A percentile compares a stretch with the other conserved stretches of the same genome.
phyloP scores from a whole-genome alignment of 2,888 invertebrate genomes.

The Platycheirus albimanus region DNA sequence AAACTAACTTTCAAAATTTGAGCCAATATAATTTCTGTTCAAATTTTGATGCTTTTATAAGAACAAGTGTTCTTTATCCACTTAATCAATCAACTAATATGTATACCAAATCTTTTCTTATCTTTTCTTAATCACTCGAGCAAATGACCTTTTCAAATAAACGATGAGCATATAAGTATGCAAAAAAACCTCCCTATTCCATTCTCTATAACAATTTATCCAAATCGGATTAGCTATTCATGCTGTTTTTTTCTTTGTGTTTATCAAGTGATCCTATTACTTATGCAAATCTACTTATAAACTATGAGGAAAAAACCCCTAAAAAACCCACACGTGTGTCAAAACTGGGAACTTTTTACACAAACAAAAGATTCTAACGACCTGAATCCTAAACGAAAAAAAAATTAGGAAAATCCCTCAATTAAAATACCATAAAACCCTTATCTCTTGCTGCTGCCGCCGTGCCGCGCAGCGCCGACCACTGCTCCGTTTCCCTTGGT shows the following conservation, averaged over 20 bases:
- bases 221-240: constrained; percentile 56
- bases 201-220: constrained; percentile 16
- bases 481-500: constrained; percentile 1
- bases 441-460: constrained; percentile 24
- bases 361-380: constrained; percentile 25
- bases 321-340: constrained; percentile 30
- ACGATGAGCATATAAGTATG: not conserved
- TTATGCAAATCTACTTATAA: constrained; percentile 70
- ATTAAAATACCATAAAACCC: constrained; percentile 63
- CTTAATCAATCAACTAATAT: constrained; percentile 40
- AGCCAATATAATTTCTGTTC: too few species aligned
- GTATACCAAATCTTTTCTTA: constrained; percentile 14
- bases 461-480: too few species aligned
- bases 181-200: constrained; percentile 16
- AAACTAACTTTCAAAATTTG: too few species aligned
- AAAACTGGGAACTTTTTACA: constrained; percentile 6
- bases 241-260: constrained; percentile 28
- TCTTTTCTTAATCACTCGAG: constrained; percentile 13
- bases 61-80: constrained; percentile 41
- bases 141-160: constrained; percentile 33
- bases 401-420: constrained; percentile 20
- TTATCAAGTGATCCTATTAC: constrained; percentile 67
- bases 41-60: too few species aligned
- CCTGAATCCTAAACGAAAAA: not conserved
- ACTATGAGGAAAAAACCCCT: constrained; percentile 7